These are phyloP conservation scores for Halichoeres trimaculatus DNA, from an alignment of 2,113 vertebrate species.

Conservation along the genomic window DNA sequence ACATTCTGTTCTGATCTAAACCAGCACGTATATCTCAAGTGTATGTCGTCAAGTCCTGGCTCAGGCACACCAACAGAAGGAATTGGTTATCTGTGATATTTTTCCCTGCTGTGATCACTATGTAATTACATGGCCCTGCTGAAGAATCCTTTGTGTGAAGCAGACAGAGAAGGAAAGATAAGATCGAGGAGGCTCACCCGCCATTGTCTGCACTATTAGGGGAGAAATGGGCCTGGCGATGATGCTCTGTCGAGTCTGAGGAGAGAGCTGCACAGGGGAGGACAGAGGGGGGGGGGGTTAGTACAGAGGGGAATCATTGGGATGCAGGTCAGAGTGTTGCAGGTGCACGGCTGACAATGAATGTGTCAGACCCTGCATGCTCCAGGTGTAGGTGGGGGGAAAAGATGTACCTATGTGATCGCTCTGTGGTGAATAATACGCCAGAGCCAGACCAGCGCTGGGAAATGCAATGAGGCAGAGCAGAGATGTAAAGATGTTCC, in stretches of 20 bases:
- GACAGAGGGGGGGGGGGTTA: constrained; percentile 9
- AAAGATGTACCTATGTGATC: constrained; percentile 45
- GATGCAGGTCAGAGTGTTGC: constrained; percentile 76
- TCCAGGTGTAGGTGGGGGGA: constrained; percentile 59
- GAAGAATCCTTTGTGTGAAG: constrained; percentile 65
- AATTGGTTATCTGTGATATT: constrained; percentile 62
- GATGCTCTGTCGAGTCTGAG: constrained; percentile 67
- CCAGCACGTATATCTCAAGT: constrained; percentile 42
- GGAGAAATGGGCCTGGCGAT: constrained; percentile 76
- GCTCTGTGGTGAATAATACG: constrained; percentile 65
- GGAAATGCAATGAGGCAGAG: constrained; percentile 50
- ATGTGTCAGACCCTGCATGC: constrained; percentile 70
- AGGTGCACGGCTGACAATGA: constrained; percentile 71
- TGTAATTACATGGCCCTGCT: constrained; percentile 62
- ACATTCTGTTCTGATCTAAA: constrained; percentile 42
- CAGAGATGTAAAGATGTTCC: constrained; percentile 35
- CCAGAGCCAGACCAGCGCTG: constrained; percentile 34
- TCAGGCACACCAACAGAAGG: constrained; percentile 38
- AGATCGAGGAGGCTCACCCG: constrained; percentile 61
- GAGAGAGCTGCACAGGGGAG: constrained; percentile 51
- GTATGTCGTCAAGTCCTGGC: constrained; percentile 3
- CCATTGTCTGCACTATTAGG: constrained; percentile 75
- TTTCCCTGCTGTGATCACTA: constrained; percentile 57
- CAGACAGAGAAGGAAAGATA: constrained; percentile 61
- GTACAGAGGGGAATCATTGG: constrained; percentile 68